These are phyloP conservation scores for Colletes collaris DNA, from an alignment of 2,888 invertebrate genomes.

Conservation along the genomic window DNA sequence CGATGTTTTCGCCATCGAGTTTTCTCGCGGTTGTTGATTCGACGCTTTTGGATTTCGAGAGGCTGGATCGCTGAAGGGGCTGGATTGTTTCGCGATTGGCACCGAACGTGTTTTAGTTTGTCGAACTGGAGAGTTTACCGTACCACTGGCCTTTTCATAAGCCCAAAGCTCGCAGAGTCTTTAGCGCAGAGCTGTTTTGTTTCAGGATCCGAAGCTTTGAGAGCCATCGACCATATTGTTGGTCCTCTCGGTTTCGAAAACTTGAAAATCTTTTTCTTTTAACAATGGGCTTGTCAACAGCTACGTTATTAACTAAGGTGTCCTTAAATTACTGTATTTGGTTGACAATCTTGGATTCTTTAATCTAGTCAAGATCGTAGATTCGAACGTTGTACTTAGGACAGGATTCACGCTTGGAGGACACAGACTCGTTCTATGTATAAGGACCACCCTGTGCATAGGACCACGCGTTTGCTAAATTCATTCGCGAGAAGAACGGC, in stretches of 20 bases:
- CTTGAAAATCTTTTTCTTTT: no score
- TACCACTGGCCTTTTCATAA: not conserved
- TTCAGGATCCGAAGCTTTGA: no score
- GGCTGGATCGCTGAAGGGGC: not conserved
- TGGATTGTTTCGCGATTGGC: constrained; percentile 12
- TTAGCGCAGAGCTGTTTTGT: no score
- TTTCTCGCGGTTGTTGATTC: not conserved
- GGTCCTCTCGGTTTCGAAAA: no score
- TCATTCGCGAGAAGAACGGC: constrained; percentile 50
- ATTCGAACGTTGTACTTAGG: no score
- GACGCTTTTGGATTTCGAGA: not conserved
- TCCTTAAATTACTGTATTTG: no score
- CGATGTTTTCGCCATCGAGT: constrained; percentile 1
- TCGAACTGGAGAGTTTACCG: not conserved
- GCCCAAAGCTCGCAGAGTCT: no score
- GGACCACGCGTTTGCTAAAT: constrained; percentile 46
- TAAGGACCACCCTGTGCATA: constrained; percentile 14
- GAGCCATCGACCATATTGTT: no score
- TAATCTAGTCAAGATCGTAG: no score
- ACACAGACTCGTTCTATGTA: not conserved
- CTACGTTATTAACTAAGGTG: no score
- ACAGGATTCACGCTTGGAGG: not conserved
- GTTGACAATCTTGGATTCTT: no score
- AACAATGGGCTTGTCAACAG: no score
- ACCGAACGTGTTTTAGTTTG: constrained; percentile 1